A percentile compares a stretch with the other conserved stretches of the same genome.
These are phyloP conservation scores for Malaclemys terrapin DNA, from an alignment of 2,113 vertebrate species.

Conservation along the genomic window DNA sequence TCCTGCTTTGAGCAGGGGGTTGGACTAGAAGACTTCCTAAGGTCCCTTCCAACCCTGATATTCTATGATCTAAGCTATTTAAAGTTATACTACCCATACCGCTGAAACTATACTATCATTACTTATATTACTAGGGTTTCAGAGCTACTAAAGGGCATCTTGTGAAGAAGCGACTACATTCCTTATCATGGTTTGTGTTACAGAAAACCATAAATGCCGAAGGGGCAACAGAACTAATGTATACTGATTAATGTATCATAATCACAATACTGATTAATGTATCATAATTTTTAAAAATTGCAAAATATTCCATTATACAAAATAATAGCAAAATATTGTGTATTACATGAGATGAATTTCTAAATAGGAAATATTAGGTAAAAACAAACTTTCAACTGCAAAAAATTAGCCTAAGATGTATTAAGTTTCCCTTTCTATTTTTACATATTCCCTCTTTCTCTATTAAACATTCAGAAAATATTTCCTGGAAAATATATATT, in stretches of 20 bases:
- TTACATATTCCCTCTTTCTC: background rate
- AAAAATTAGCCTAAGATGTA: background rate
- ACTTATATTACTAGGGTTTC: background rate
- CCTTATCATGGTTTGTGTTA: accelerated
- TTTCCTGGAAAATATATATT: slow-evolving; percentile 16
- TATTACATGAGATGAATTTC: background rate
- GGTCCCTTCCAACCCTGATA: too few relatives aligned
- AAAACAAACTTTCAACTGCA: background rate
- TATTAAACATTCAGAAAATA: background rate
- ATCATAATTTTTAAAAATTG: background rate
- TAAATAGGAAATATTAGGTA: background rate
- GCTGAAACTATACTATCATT: background rate
- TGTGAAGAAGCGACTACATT: background rate
- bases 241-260: background rate
- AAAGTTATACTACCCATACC: background rate
- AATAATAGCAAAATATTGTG: background rate
- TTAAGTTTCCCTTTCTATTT: background rate
- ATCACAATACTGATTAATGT: background rate
- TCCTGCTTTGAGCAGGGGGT: too few relatives aligned
- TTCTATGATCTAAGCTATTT: background rate
- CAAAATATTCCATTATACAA: background rate
- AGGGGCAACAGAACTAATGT: background rate
- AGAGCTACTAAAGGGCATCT: slow-evolving; percentile 5
- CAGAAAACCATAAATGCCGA: background rate
- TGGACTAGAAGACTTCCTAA: too few relatives aligned